These are phyloP conservation scores for Drosophila setifemur DNA, from an alignment of 1,140 invertebrate genomes.

Conservation along the genomic window DNA sequence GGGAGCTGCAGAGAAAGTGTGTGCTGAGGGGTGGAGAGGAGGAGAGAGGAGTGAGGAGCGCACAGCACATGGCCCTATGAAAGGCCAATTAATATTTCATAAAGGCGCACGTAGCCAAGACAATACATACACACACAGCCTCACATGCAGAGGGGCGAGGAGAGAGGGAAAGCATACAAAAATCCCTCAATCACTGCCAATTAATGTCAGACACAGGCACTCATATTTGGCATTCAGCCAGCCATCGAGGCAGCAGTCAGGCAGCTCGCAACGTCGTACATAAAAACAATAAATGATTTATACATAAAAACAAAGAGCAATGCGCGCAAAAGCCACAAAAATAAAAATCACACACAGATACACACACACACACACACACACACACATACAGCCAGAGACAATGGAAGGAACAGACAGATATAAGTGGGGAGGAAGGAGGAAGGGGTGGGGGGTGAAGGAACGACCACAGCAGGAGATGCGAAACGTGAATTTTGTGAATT, in stretches of 20 bases:
- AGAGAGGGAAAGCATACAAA: slow-evolving; percentile 48
- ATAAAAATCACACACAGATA: slow-evolving; percentile 71
- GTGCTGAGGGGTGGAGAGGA: too few species aligned
- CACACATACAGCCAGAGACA: slow-evolving; percentile 33
- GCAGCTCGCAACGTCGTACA: slow-evolving; percentile 65
- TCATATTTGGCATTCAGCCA: slow-evolving; percentile 73
- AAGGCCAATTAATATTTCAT: slow-evolving; percentile 81
- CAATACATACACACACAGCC: slow-evolving; percentile 34
- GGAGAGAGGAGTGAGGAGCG: slow-evolving; percentile 5
- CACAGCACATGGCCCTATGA: slow-evolving; percentile 41
- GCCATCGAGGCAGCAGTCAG: slow-evolving; percentile 40
- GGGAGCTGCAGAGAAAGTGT: too few species aligned
- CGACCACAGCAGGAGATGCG: slow-evolving; percentile 65
- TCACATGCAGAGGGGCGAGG: slow-evolving; percentile 6
- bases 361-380: slow-evolving; percentile 8
- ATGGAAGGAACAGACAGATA: slow-evolving; percentile 5
- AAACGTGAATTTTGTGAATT: slow-evolving; percentile 77
- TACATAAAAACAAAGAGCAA: slow-evolving; percentile 77
- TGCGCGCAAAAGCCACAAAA: slow-evolving; percentile 77
- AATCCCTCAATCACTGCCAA: slow-evolving; percentile 81
- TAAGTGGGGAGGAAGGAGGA: neutral
- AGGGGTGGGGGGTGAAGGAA: neutral
- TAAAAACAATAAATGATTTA: slow-evolving; percentile 81
- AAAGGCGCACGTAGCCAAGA: slow-evolving; percentile 73
- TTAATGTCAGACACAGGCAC: slow-evolving; percentile 80